A percentile compares a stretch with the other conserved stretches of the same genome.
Evolutionary conservation across 2,888 invertebrate species (phyloP).

Genomic region (Apamea epomidion): DNA sequence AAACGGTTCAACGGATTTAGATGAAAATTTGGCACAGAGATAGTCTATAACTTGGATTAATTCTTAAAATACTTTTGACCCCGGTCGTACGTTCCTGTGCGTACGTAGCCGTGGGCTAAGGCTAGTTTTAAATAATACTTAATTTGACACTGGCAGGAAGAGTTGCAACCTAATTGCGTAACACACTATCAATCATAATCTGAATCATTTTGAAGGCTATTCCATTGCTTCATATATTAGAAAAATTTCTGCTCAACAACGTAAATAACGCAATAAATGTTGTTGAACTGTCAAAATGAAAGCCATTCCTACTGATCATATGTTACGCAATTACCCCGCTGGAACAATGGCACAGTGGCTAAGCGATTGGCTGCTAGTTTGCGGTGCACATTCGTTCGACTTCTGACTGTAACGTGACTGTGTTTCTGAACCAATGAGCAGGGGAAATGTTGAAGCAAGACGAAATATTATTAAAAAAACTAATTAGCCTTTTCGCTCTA

Average conservation of each 20-base stretch:
- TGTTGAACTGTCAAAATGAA: too few species aligned
- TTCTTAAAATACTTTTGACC: background rate
- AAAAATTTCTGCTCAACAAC: too few species aligned
- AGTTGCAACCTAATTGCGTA: too few species aligned
- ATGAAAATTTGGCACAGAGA: background rate
- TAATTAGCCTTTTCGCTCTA: background rate
- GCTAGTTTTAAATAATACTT: background rate
- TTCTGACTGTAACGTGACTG: background rate
- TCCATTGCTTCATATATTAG: too few species aligned
- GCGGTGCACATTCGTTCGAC: background rate
- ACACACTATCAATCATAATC: too few species aligned
- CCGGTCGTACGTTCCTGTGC: background rate
- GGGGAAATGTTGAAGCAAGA: background rate
- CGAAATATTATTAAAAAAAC: background rate
- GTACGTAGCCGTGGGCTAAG: background rate
- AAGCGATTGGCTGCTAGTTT: background rate
- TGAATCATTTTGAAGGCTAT: too few species aligned
- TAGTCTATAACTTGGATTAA: background rate
- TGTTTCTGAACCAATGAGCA: background rate
- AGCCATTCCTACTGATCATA: too few species aligned
- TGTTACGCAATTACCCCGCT: too few species aligned
- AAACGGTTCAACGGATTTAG: background rate
- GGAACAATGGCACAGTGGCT: background rate
- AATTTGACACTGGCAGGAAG: background rate
- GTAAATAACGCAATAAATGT: too few species aligned